These are phyloP conservation scores for Lycocorax pyrrhopterus DNA, from an alignment of 2,113 vertebrate genomes.

Conservation along the genomic window DNA sequence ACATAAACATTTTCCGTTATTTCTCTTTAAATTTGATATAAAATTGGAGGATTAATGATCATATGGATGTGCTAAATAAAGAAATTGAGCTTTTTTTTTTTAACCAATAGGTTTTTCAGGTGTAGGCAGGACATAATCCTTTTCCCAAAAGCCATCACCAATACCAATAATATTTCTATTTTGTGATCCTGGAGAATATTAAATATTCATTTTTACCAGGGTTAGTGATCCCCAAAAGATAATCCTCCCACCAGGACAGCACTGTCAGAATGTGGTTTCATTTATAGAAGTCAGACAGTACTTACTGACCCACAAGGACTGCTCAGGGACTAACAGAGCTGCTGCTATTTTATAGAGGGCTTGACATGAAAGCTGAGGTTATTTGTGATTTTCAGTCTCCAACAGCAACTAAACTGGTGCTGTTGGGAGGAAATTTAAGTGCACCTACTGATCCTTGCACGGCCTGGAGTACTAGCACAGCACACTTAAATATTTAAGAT, in stretches of 20 bases:
- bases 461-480: background rate
- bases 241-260: background rate
- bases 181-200: background rate
- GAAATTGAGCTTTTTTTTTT: background rate
- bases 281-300: background rate
- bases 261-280: background rate
- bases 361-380: background rate
- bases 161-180: background rate
- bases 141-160: background rate
- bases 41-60: background rate
- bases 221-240: background rate
- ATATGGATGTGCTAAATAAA: background rate
- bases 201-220: background rate
- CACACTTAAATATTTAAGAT: background rate
- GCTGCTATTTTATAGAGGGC: background rate
- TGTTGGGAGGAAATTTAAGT: background rate
- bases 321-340: background rate
- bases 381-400: background rate
- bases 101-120: background rate
- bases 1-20: background rate
- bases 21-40: background rate
- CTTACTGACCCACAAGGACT: background rate
- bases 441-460: background rate
- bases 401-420: background rate
- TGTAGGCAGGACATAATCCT: background rate